phyloP scores from a whole-genome alignment of 2,113 vertebrate species.

The Sebastes fasciatus region DNA sequence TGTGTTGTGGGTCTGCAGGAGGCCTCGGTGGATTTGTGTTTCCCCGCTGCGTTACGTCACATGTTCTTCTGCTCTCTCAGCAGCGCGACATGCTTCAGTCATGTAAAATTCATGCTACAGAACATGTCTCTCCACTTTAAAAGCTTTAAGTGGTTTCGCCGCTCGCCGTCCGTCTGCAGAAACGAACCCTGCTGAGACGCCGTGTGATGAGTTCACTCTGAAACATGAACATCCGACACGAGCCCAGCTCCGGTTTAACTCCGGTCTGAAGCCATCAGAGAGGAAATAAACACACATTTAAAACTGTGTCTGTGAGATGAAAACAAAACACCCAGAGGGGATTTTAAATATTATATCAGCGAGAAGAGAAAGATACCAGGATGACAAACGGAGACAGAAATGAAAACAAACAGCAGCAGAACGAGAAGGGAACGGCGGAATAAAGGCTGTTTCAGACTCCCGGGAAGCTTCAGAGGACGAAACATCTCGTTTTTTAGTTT shows the following conservation, averaged over 20 bases:
- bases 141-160: background rate
- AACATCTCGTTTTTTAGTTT: no score
- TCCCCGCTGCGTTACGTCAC: background rate
- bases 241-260: background rate
- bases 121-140: slow-evolving; percentile 24
- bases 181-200: background rate
- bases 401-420: background rate
- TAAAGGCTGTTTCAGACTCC: background rate
- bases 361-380: background rate
- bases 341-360: slow-evolving; percentile 29
- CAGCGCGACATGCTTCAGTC: slow-evolving; percentile 19
- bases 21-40: background rate
- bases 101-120: slow-evolving; percentile 53
- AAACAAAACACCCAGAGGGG: background rate
- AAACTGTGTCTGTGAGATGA: slow-evolving; percentile 6
- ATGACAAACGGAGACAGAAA: slow-evolving; percentile 5
- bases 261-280: background rate
- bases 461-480: no score
- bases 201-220: background rate
- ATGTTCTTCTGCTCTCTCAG: background rate
- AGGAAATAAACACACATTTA: background rate
- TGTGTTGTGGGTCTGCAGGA: background rate
- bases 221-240: background rate
- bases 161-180: slow-evolving; percentile 6
- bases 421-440: background rate